These are phyloP conservation scores for Yponomeuta evonymella DNA, from an alignment of 2,888 invertebrate genomes.

Conservation along the genomic window DNA sequence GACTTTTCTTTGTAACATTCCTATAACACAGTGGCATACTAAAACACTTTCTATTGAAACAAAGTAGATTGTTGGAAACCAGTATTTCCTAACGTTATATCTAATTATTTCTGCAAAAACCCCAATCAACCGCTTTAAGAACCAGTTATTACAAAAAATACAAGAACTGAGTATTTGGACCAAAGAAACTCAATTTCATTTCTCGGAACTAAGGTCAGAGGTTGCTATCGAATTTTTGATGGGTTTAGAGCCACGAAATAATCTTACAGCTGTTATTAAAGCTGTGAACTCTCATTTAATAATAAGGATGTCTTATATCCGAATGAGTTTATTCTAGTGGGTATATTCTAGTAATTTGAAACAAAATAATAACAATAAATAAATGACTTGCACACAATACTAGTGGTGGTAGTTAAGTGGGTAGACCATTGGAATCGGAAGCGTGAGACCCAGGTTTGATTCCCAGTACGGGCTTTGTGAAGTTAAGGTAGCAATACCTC, in stretches of 20 bases:
- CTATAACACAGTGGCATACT: neutral
- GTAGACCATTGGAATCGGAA: too few relatives aligned
- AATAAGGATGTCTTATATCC: too few relatives aligned
- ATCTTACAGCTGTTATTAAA: neutral
- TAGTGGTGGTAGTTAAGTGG: too few relatives aligned
- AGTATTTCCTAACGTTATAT: neutral
- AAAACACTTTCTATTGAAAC: neutral
- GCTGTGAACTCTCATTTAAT: neutral
- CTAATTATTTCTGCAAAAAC: slow-evolving; percentile 9
- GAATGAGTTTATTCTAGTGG: too few relatives aligned
- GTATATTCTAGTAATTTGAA: too few relatives aligned
- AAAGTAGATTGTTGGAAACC: neutral
- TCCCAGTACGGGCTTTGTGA: too few relatives aligned
- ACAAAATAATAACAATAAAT: too few relatives aligned
- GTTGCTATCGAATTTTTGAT: slow-evolving; percentile 28
- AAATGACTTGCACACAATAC: too few relatives aligned
- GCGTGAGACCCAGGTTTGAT: too few relatives aligned
- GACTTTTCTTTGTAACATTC: neutral
- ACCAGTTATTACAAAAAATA: slow-evolving; percentile 19
- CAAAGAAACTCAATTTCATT: slow-evolving; percentile 58
- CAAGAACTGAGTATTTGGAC: slow-evolving; percentile 38
- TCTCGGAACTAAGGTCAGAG: slow-evolving; percentile 50
- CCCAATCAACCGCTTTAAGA: slow-evolving; percentile 15
- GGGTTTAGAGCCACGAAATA: slow-evolving; percentile 5
- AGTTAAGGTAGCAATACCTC: too few relatives aligned